Evolutionary conservation across 2,113 vertebrate species (phyloP).

Genomic region (Oncorhynchus kisutch): DNA sequence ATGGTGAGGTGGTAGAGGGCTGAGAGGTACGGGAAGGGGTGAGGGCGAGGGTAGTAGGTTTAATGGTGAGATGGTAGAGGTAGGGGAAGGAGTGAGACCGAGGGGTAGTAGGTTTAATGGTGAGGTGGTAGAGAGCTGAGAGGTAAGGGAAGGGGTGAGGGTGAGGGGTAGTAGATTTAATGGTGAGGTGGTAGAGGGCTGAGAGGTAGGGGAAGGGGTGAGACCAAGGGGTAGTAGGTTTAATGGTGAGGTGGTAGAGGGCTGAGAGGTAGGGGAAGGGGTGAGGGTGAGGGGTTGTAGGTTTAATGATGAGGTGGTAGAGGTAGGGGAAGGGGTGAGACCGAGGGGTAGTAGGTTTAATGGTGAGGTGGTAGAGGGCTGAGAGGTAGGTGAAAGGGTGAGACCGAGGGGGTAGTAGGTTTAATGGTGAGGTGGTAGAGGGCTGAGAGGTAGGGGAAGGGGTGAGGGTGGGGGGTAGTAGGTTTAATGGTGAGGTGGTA

Average conservation of each 20-base stretch:
- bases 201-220: not conserved
- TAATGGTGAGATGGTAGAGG: conserved; percentile 77
- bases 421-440: conserved; percentile 79
- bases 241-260: conserved; percentile 79
- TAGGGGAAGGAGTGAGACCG: not conserved
- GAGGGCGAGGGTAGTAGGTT: conserved; percentile 27
- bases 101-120: conserved; percentile 60
- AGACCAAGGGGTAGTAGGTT: conserved; percentile 43
- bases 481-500: conserved; percentile 31
- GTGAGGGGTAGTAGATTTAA: conserved; percentile 49
- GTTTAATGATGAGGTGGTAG: conserved; percentile 79
- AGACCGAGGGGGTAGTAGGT: conserved; percentile 15
- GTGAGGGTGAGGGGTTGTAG: not conserved
- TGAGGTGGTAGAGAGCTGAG: conserved; percentile 74
- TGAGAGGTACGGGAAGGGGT: not conserved
- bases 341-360: conserved; percentile 50
- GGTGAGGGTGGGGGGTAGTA: not conserved
- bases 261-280: not conserved
- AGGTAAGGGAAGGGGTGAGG: not conserved
- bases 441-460: conserved; percentile 21
- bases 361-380: conserved; percentile 76
- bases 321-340: not conserved
- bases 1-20: conserved; percentile 77
- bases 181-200: conserved; percentile 76
- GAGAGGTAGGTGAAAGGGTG: not conserved